Percentiles rank a stretch among this genome's conserved stretches.
Evolutionary conservation across 2,113 vertebrate species (phyloP).

Genomic region (Forbesichthys agassizii): DNA sequence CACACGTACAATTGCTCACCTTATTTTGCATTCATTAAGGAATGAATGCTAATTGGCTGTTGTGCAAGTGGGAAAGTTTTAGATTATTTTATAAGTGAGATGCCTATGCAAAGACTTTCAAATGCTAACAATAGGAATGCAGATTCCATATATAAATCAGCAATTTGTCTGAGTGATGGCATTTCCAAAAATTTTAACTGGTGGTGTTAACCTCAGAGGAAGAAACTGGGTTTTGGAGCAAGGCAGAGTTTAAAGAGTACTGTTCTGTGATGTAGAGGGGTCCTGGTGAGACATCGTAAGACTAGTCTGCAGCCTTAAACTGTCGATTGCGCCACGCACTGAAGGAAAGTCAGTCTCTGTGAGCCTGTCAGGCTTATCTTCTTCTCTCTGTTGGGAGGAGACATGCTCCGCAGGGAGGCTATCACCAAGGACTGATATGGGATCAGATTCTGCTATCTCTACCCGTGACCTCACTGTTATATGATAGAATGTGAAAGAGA

Average conservation of each 20-base stretch:
- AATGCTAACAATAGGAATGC: background rate
- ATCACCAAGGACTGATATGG: slow-evolving; percentile 44
- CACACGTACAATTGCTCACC: background rate
- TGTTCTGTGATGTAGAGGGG: slow-evolving; percentile 17
- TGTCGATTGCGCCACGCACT: slow-evolving; percentile 42
- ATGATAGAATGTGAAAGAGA: slow-evolving; percentile 62
- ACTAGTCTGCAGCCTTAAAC: slow-evolving; percentile 37
- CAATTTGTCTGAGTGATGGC: background rate
- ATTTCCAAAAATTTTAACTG: background rate
- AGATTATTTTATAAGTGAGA: background rate
- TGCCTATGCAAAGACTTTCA: too few relatives aligned
- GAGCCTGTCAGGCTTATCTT: slow-evolving; percentile 52
- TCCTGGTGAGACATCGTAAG: slow-evolving; percentile 47
- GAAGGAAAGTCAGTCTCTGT: slow-evolving; percentile 1
- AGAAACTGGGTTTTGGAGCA: background rate
- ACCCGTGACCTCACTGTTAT: slow-evolving; percentile 56
- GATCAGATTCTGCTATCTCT: slow-evolving; percentile 57
- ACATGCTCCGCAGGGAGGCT: slow-evolving; percentile 50
- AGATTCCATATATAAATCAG: background rate
- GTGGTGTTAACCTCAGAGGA: background rate
- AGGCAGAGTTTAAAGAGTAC: slow-evolving; percentile 10
- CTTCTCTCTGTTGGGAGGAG: slow-evolving; percentile 50
- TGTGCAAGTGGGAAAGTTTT: background rate
- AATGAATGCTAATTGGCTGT: background rate
- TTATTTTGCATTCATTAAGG: background rate